Conservation (phyloP, 2,113 vertebrate species). For the Charadrius vociferus region DNA sequence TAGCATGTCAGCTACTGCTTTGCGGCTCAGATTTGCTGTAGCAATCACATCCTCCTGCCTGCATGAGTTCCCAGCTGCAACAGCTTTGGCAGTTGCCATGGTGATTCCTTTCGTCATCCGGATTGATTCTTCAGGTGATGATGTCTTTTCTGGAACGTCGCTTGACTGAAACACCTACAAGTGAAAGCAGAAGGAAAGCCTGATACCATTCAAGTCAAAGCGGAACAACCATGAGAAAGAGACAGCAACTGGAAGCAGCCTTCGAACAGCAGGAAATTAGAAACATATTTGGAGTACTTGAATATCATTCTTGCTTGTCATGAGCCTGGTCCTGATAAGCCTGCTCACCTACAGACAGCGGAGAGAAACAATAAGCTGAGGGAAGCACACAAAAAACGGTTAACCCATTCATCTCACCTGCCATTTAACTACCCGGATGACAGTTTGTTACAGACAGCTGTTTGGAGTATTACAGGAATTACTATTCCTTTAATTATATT, state of each 20-base stretch:
- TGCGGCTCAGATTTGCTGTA: slow-evolving; percentile 97
- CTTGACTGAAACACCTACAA: slow-evolving; percentile 92
- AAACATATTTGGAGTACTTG: background rate
- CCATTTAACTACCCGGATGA: background rate
- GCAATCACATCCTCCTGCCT: slow-evolving; percentile 96
- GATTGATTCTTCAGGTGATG: slow-evolving; percentile 95
- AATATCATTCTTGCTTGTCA: background rate
- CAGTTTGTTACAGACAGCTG: background rate
- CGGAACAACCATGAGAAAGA: background rate
- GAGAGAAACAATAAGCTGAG: background rate
- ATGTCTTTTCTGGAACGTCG: slow-evolving; percentile 88
- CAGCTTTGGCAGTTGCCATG: slow-evolving; percentile 94
- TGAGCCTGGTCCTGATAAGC: background rate
- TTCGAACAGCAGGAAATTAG: slow-evolving; percentile 22
- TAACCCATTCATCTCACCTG: background rate
- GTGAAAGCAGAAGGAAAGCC: slow-evolving; percentile 1
- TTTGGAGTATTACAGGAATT: background rate
- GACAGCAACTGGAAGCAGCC: background rate
- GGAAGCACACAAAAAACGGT: background rate
- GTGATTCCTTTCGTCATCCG: slow-evolving; percentile 99
- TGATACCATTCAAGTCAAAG: background rate
- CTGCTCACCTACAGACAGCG: background rate
- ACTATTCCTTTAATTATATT: background rate
- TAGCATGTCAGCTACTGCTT: slow-evolving; percentile 95
- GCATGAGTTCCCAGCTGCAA: slow-evolving; percentile 96